Evolutionary conservation across 2,113 vertebrate species (phyloP), one percentile per base, ranked within the genome.

Genomic region (Ptychochromis oligacanthus): DNA sequence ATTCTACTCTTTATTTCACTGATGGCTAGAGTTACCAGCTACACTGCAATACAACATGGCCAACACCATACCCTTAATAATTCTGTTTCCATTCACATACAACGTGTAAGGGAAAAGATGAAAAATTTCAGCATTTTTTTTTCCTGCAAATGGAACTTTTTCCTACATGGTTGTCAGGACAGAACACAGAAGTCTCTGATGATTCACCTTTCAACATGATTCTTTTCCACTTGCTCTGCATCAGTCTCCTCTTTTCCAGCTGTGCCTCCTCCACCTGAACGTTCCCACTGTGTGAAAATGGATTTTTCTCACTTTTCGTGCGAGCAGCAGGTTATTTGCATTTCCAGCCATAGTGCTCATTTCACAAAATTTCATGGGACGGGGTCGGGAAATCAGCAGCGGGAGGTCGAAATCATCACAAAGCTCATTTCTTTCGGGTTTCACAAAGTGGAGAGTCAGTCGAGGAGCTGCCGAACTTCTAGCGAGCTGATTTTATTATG

Each of bases 341-440:
- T 79, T 70, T 86, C 54, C 62, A 54, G 56, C 70, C 17, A 43
- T 17, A 60, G 10, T 22, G 20, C 74, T 83, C 55, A 38, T 76
- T 83, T 78, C 74, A 22, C 60, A 10, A 52, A 24, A 61, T 78
- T 79, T 76, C 74, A 78, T 2, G n/a, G 61, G 31, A 75, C 9
- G 11, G 1, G 34, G 77, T 87, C 18, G 70, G 72, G 28, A 26
- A 72, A 79, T 76, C 56, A 34, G 72, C 70, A 22, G 22, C 24
- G 1, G 74, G 55, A 58, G 60, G 83, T 24, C 13, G 1, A 24
- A 18, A 28, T 31, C 18, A 55, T 76, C 49, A 38, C 31, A 76
- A 20, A 81, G 72, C 77, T 64, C 24, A 22, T 79, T 79, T 75
- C 58, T 58, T 72, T 79, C 22, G 64, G 40, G 12, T 49, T 28